Evolutionary conservation across 2,888 invertebrate species (phyloP).

Genomic region (Drosophila longiperda): DNA sequence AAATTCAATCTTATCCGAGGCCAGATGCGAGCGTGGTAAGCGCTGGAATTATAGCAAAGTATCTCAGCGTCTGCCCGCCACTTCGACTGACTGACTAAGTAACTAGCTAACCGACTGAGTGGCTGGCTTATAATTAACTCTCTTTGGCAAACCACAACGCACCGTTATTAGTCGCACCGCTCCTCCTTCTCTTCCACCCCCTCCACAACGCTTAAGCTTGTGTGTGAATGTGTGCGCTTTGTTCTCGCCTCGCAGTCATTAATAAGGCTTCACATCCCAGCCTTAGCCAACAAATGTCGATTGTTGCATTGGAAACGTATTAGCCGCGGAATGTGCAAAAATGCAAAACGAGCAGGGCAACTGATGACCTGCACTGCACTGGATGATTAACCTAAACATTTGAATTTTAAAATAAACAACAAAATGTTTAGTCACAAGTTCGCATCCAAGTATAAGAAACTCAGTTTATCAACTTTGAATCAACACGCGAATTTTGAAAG

Average conservation of each 20-base stretch:
- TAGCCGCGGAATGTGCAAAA: slow-evolving; percentile 67
- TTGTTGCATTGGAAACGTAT: slow-evolving; percentile 75
- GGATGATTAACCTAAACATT: not conserved
- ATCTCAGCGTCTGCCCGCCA: slow-evolving; percentile 25
- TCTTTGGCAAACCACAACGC: slow-evolving; percentile 70
- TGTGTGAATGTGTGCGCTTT: slow-evolving; percentile 46
- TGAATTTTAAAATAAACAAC: not conserved
- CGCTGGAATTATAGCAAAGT: slow-evolving; percentile 58
- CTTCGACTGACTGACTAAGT: slow-evolving; percentile 15
- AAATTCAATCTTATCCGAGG: slow-evolving; percentile 73
- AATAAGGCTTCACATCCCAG: slow-evolving; percentile 54
- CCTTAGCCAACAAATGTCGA: slow-evolving; percentile 48
- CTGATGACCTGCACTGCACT: slow-evolving; percentile 14
- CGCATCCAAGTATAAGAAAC: not conserved
- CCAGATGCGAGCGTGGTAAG: slow-evolving; percentile 56
- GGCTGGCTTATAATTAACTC: slow-evolving; percentile 79
- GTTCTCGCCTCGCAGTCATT: slow-evolving; percentile 59
- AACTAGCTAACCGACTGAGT: slow-evolving; percentile 27
- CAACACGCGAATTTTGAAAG: not conserved
- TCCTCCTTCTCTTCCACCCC: not conserved
- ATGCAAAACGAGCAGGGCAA: slow-evolving; percentile 18
- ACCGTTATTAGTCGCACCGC: slow-evolving; percentile 70
- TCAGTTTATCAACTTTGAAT: not conserved
- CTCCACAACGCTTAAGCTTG: slow-evolving; percentile 1
- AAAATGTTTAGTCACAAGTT: not conserved